phyloP scores from a whole-genome alignment of 2,888 invertebrate genomes.

The Cancer borealis region DNA sequence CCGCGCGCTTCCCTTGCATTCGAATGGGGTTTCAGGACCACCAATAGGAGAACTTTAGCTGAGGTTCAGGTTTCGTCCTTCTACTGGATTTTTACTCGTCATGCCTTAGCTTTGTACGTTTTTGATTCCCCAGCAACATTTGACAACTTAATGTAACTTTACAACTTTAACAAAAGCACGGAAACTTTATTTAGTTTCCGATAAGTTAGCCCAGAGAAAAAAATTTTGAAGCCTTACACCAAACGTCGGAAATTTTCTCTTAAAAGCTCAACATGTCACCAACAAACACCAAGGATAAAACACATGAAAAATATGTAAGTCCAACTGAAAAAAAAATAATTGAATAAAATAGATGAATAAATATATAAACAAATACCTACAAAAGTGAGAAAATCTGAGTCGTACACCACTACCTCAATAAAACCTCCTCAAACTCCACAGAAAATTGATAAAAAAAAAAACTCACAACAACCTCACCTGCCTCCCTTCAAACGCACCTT shows the following conservation, averaged over 20 bases:
- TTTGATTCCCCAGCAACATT: background rate
- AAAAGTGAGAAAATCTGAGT: background rate
- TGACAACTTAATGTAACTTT: background rate
- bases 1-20: conserved; percentile 12
- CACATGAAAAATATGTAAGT: background rate
- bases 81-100: background rate
- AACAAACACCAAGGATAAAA: background rate
- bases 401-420: background rate
- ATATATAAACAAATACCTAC: background rate
- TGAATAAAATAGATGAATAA: background rate
- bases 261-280: background rate
- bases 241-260: background rate
- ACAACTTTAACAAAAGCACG: background rate
- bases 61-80: background rate
- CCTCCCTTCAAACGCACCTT: background rate
- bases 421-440: background rate
- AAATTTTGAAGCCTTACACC: background rate
- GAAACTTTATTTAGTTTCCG: background rate
- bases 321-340: background rate
- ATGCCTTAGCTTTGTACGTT: background rate
- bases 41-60: background rate
- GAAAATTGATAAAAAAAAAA: background rate
- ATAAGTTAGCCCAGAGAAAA: background rate
- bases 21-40: background rate
- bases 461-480: background rate